A percentile compares a stretch with the other conserved stretches of the same genome.
Evolutionary conservation across 2,113 vertebrate species (phyloP).

Genomic region (Natator depressus): DNA sequence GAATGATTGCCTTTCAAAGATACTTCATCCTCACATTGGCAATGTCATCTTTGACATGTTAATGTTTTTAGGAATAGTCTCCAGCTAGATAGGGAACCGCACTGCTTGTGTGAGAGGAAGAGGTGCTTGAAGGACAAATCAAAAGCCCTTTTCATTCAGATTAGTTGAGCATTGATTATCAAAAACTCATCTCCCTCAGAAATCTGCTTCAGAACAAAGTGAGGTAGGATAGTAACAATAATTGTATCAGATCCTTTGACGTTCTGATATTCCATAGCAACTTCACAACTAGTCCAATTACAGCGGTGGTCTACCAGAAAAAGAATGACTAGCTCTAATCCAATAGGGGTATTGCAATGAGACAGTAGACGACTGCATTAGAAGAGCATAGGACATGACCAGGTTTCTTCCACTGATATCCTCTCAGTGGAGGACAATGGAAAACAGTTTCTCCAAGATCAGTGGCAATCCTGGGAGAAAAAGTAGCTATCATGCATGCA

Average conservation of each 20-base stretch:
- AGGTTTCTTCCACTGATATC: not conserved
- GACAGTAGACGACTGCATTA: not conserved
- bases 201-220: constrained; percentile 5
- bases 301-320: constrained; percentile 21
- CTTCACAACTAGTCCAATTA: not conserved
- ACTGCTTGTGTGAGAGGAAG: constrained; percentile 27
- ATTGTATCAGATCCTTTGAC: constrained; percentile 43
- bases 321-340: not conserved
- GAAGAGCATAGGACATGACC: not conserved
- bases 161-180: constrained; percentile 28
- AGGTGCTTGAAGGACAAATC: constrained; percentile 17
- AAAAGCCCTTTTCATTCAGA: constrained; percentile 13
- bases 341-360: not conserved
- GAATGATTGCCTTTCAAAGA: constrained; percentile 44
- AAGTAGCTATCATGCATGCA: not conserved
- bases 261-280: constrained; percentile 14
- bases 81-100: not conserved
- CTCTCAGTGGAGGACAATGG: not conserved
- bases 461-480: not conserved
- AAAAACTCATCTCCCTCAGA: constrained; percentile 31
- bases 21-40: constrained; percentile 32
- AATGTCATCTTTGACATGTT: constrained; percentile 27
- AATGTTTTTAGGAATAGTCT: constrained; percentile 14
- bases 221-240: constrained; percentile 25
- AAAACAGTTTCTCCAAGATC: not conserved